phyloP scores from a whole-genome alignment of 2,797 vertebrate species.

The Myioborus miniatus region DNA sequence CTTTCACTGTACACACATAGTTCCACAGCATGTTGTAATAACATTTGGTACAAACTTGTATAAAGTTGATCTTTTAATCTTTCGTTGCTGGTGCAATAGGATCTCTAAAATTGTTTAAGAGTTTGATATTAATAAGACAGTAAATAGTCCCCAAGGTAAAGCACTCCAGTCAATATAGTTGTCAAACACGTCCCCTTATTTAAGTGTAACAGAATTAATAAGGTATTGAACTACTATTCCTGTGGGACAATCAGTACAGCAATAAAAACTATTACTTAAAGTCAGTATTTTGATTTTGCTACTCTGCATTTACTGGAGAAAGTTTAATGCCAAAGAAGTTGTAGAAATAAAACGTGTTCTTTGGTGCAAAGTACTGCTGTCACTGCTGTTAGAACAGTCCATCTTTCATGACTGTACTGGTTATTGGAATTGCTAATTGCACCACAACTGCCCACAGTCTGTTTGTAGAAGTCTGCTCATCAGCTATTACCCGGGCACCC shows the following conservation, averaged over 20 bases:
- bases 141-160: not conserved
- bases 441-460: not conserved
- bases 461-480: not conserved
- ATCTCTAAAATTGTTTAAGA: slow-evolving; percentile 40
- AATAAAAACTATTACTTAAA: not conserved
- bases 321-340: not conserved
- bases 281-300: not conserved
- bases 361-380: not conserved
- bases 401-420: not conserved
- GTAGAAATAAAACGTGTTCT: not conserved
- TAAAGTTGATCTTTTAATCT: slow-evolving; percentile 43
- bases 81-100: slow-evolving; percentile 59
- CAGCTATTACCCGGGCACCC: not conserved
- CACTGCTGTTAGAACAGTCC: not conserved
- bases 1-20: slow-evolving; percentile 30
- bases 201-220: not conserved
- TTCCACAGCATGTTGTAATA: slow-evolving; percentile 29
- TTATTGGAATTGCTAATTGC: not conserved
- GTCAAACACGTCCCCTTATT: not conserved
- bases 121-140: not conserved
- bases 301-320: not conserved
- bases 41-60: slow-evolving; percentile 38
- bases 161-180: not conserved
- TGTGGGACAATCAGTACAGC: not conserved
- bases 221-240: not conserved